These are phyloP conservation scores for Panthera tigris DNA, from an alignment of 2,113 vertebrate genomes.

Conservation along the genomic window DNA sequence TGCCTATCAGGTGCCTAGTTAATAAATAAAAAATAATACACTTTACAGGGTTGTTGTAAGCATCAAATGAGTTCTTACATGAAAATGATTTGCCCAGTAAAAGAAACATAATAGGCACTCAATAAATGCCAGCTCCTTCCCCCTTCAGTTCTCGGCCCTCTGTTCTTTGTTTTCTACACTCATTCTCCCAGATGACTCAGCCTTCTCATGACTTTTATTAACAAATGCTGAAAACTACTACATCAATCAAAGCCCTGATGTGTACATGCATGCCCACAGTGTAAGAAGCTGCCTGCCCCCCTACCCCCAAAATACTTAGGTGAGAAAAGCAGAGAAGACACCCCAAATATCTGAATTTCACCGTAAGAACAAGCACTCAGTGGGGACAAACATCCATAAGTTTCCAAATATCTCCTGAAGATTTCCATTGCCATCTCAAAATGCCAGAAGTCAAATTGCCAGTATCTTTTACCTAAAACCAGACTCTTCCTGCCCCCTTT, in stretches of 20 bases:
- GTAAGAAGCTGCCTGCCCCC: background rate
- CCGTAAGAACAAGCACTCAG: background rate
- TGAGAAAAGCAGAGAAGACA: background rate
- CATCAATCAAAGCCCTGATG: conserved; percentile 11
- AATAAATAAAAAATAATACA: conserved; percentile 39
- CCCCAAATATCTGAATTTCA: background rate
- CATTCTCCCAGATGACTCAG: conserved; percentile 58
- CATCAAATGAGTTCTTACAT: conserved; percentile 15
- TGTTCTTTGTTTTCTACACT: conserved; percentile 57
- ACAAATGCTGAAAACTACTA: conserved; percentile 48
- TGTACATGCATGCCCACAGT: background rate
- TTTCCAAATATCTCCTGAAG: background rate
- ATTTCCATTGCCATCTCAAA: background rate
- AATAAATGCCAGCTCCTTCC: conserved; percentile 53
- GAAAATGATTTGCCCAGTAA: conserved; percentile 32
- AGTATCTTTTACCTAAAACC: background rate
- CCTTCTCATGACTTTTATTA: conserved; percentile 47
- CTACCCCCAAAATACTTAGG: background rate
- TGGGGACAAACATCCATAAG: background rate
- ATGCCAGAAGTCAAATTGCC: background rate
- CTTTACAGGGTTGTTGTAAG: background rate
- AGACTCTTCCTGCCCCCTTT: background rate
- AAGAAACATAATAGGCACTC: conserved; percentile 17
- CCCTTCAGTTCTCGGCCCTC: background rate
- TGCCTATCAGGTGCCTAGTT: conserved; percentile 18